Evolutionary conservation across 2,888 invertebrate genomes (phyloP), one percentile per base, ranked within the genome.

Genomic region (Ochropleura plecta): DNA sequence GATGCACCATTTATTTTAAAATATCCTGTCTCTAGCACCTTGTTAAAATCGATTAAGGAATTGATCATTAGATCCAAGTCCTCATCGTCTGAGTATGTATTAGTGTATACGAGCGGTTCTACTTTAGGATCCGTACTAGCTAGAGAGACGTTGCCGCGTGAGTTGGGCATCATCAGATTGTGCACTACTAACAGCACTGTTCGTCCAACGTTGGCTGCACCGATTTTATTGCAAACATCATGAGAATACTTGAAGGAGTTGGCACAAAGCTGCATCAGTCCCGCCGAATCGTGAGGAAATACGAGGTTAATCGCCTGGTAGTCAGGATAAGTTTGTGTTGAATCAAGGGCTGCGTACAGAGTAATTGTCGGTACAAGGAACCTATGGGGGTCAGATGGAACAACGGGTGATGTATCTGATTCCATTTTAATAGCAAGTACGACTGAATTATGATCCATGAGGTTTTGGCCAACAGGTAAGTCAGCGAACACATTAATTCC

Each of bases 161-260:
- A 91, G 16, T 66, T 46, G 7, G 90, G 89, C 57, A 85, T 84
- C 51, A 86, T 57, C 3, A 79, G 7, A 67, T 83, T 84, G 0
- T 60, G n/a, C 0, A 87, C 70, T 0, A 42, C 66, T 62, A 83
- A 69, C 0, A 89, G 7, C 7, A 80, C 12, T 0, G 73, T 76
- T 6, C 69, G 85, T 0, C 75, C 78, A 3, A 48, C 62, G 59
- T 80, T 86, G 7, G 77, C 79, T 8, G 73, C 73, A 42, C 81
- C 78, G 9, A 89, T 78, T 42, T 75, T 84, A n/a, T 91, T 80
- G 55, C 90, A 91, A 59, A 92, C 83, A 0, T 79, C 74, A n/a
- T 85, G 67, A 0, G 82, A 72, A 48, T 89, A 91, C 10, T 89
- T 88, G 5, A 90, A 87, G 0, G 70, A 77, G 18, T 88, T 86